A percentile compares a stretch with the other conserved stretches of the same genome.
Evolutionary conservation across 2,888 invertebrate genomes (phyloP).

Genomic region (Mylabris sibirica): DNA sequence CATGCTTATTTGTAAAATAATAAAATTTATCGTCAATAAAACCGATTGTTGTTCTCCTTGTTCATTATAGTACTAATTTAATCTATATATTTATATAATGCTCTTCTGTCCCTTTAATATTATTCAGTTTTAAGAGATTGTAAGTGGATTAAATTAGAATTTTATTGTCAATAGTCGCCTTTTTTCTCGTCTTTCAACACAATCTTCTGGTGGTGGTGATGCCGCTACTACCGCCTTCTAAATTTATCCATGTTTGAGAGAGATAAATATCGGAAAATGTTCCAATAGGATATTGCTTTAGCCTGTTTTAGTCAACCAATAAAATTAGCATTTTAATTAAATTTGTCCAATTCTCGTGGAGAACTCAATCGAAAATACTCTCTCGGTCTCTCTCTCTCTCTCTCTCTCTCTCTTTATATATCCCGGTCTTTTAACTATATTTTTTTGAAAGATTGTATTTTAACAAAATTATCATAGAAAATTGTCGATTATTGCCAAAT

Average conservation of each 20-base stretch:
- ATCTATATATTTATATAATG: neutral
- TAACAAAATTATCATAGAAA: neutral
- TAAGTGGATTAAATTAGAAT: constrained; percentile 9
- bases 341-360: constrained; percentile 40
- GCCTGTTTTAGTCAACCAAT: constrained; percentile 43
- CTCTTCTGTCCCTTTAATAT: neutral
- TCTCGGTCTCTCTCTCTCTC: too few species aligned
- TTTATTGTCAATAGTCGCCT: neutral
- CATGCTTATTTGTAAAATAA: constrained; percentile 32
- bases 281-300: constrained; percentile 38
- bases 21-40: constrained; percentile 36
- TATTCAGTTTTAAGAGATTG: neutral
- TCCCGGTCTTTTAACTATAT: constrained; percentile 35
- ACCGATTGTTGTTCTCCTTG: constrained; percentile 35
- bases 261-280: constrained; percentile 39
- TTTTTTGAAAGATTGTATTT: constrained; percentile 6
- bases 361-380: constrained; percentile 39
- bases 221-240: neutral
- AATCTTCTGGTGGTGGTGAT: too few species aligned
- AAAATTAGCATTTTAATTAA: constrained; percentile 51
- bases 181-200: neutral
- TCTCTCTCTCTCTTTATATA: too few species aligned
- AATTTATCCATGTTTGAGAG: neutral
- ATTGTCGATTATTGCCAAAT: neutral
- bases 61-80: constrained; percentile 24